A percentile compares a stretch with the other conserved stretches of the same genome.
Conservation (phyloP, 2,797 vertebrate species). For the Craterocephalus amniculus region DNA sequence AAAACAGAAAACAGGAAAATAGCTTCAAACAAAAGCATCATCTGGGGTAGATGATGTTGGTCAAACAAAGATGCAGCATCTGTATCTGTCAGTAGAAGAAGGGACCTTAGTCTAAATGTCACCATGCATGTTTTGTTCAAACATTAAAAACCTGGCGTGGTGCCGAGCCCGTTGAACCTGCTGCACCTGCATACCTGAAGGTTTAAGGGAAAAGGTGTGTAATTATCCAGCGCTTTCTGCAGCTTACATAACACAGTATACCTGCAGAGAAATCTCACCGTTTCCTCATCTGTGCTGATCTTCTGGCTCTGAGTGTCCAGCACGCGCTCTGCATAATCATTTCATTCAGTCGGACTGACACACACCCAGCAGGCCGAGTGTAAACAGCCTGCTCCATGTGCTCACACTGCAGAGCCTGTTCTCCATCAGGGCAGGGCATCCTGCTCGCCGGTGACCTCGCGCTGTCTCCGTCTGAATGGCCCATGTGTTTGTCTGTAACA, state of each 20-base stretch:
- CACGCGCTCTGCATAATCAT: slow-evolving; percentile 5
- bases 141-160: not conserved
- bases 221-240: slow-evolving; percentile 34
- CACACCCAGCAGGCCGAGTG: slow-evolving; percentile 13
- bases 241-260: slow-evolving; percentile 53
- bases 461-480: slow-evolving; percentile 52
- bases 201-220: slow-evolving; percentile 3
- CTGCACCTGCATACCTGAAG: slow-evolving; percentile 3
- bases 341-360: slow-evolving; percentile 1
- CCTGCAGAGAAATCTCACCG: slow-evolving; percentile 18
- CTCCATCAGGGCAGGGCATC: slow-evolving; percentile 76
- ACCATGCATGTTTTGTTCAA: not conserved
- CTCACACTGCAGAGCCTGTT: slow-evolving; percentile 74
- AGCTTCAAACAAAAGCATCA: not conserved
- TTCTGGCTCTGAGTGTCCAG: not conserved
- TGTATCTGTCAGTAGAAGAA: not conserved
- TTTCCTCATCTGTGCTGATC: not conserved
- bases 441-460: slow-evolving; percentile 59
- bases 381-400: slow-evolving; percentile 53
- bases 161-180: slow-evolving; percentile 32
- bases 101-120: slow-evolving; percentile 8
- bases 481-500: slow-evolving; percentile 55
- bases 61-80: not conserved
- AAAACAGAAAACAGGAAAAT: not conserved
- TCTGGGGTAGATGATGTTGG: not conserved